A percentile compares a stretch with the other conserved stretches of the same genome.
phyloP scores from a whole-genome alignment of 2,888 invertebrate genomes.

The Brachyptera putata region DNA sequence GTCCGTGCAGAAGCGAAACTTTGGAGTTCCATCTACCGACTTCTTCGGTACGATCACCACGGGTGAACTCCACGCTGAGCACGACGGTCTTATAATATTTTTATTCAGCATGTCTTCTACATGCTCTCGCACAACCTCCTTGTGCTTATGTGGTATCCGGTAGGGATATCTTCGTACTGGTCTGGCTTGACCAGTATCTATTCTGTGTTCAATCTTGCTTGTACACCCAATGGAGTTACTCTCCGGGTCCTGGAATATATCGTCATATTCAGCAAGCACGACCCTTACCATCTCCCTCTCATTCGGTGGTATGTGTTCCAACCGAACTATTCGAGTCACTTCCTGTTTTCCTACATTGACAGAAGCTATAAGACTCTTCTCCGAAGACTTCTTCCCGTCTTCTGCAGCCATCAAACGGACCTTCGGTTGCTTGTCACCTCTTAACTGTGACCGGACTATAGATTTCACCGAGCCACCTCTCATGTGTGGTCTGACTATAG shows the following conservation, averaged over 20 bases:
- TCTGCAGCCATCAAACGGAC: too few relatives aligned
- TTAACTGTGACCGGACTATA: too few relatives aligned
- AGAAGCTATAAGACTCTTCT: too few relatives aligned
- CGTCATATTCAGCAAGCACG: background rate
- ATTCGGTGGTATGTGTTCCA: background rate
- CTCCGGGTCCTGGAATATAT: background rate
- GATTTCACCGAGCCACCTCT: too few relatives aligned
- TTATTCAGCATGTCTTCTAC: background rate
- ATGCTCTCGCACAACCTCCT: background rate
- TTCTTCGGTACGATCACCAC: background rate
- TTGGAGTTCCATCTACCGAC: too few relatives aligned
- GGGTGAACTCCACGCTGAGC: background rate
- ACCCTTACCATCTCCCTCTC: background rate
- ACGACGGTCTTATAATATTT: background rate
- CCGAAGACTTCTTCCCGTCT: too few relatives aligned
- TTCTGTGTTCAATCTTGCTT: background rate
- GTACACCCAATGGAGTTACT: background rate
- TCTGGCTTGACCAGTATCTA: background rate
- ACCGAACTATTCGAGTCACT: too few relatives aligned
- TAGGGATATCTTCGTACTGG: slow-evolving; percentile 4
- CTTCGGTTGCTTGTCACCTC: too few relatives aligned
- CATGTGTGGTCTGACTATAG: too few relatives aligned
- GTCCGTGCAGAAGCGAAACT: background rate
- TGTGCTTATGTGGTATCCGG: slow-evolving; percentile 5
- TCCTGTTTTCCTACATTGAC: too few relatives aligned